A percentile compares a stretch with the other conserved stretches of the same genome.
These are phyloP conservation scores for Morone chrysops DNA, from an alignment of 2,113 vertebrate species.

Conservation along the genomic window DNA sequence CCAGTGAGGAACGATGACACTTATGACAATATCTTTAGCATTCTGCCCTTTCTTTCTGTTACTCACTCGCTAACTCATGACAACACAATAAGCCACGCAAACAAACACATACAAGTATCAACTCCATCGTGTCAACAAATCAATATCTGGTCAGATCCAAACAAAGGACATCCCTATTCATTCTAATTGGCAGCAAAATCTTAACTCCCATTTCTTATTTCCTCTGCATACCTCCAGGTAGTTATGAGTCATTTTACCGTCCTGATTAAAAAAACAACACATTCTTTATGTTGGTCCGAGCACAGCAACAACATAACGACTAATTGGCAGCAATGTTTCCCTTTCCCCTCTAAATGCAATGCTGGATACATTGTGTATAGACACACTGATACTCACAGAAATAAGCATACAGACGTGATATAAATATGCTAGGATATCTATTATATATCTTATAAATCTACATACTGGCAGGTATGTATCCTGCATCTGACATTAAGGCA, in stretches of 20 bases:
- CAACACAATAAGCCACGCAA: slow-evolving; percentile 20
- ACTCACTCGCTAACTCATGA: slow-evolving; percentile 21
- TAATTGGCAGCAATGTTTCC: slow-evolving; percentile 64
- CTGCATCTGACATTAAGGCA: slow-evolving; percentile 85
- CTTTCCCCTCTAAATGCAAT: slow-evolving; percentile 64
- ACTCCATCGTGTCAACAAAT: slow-evolving; percentile 21
- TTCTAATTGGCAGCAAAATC: slow-evolving; percentile 12
- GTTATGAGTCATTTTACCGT: slow-evolving; percentile 48
- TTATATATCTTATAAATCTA: slow-evolving; percentile 80
- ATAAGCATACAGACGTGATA: slow-evolving; percentile 79
- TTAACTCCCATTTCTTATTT: slow-evolving; percentile 22
- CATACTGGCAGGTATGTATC: slow-evolving; percentile 79
- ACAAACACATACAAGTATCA: slow-evolving; percentile 23
- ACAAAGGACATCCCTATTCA: slow-evolving; percentile 36
- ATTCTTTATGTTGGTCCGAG: slow-evolving; percentile 77
- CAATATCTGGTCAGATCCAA: slow-evolving; percentile 26
- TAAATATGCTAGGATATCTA: slow-evolving; percentile 82
- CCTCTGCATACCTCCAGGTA: slow-evolving; percentile 30
- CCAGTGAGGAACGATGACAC: slow-evolving; percentile 56
- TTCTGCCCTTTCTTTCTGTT: slow-evolving; percentile 30
- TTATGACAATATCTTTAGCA: slow-evolving; percentile 51
- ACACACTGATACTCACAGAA: slow-evolving; percentile 76
- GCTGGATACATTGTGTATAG: slow-evolving; percentile 74
- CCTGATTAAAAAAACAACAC: slow-evolving; percentile 69
- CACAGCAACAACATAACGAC: slow-evolving; percentile 63